Conservation (phyloP, 2,797 vertebrate species). For the Bovichtus diacanthus region DNA sequence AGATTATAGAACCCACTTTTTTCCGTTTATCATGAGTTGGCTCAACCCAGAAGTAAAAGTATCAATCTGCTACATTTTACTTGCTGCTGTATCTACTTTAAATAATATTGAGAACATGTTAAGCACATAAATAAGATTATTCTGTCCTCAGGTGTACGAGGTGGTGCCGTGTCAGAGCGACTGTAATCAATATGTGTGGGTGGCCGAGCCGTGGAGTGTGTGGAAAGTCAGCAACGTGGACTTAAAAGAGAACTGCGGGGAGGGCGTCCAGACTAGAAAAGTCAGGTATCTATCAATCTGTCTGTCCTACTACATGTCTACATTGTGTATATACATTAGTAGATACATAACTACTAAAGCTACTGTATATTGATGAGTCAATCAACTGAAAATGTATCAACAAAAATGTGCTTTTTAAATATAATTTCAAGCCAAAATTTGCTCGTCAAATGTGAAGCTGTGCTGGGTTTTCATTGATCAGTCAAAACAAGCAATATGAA, state of each 20-base stretch:
- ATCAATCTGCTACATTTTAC: background rate
- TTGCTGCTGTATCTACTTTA: background rate
- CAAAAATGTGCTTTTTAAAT: background rate
- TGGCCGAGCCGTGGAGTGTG: slow-evolving; percentile 95
- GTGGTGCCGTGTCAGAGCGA: slow-evolving; percentile 97
- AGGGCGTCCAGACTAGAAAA: slow-evolving; percentile 96
- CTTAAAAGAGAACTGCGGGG: slow-evolving; percentile 94
- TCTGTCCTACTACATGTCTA: background rate
- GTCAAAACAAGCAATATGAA: background rate
- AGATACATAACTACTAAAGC: background rate
- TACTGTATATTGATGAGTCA: background rate
- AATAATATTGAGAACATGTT: background rate
- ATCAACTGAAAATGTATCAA: background rate
- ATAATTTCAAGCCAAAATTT: background rate
- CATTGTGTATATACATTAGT: background rate
- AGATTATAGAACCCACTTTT: background rate
- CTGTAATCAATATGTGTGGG: slow-evolving; percentile 95
- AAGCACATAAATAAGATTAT: background rate
- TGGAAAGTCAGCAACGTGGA: slow-evolving; percentile 98
- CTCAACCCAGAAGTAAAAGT: background rate
- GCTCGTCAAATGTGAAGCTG: background rate
- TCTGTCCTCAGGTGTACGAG: slow-evolving; percentile 91
- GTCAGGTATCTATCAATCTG: slow-evolving; percentile 88
- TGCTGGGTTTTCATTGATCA: background rate
- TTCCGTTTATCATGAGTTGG: too few relatives aligned